phyloP scores from a whole-genome alignment of 1,140 invertebrate species.

The Dendroctonus valens region DNA sequence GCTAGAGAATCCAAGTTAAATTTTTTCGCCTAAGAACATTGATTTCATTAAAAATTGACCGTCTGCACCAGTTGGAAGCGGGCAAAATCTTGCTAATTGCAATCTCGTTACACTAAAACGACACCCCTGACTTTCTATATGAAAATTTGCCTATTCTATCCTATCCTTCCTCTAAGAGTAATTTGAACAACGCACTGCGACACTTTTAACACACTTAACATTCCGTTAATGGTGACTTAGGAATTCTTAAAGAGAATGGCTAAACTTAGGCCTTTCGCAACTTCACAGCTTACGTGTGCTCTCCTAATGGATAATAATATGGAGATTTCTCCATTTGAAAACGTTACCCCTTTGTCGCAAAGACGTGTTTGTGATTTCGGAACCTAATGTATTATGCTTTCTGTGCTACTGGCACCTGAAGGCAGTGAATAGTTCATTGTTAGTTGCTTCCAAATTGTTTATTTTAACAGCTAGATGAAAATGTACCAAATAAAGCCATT shows the following conservation, averaged over 20 bases:
- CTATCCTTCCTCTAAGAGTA: slow-evolving; percentile 25
- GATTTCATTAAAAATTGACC: no score
- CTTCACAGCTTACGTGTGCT: slow-evolving; percentile 31
- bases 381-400: slow-evolving; percentile 28
- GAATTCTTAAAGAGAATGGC: slow-evolving; percentile 35
- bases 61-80: no score
- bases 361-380: slow-evolving; percentile 20
- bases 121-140: slow-evolving; percentile 19
- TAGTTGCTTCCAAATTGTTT: slow-evolving; percentile 5
- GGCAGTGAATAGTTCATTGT: slow-evolving; percentile 6
- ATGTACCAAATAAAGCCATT: no score
- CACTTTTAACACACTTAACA: slow-evolving; percentile 35
- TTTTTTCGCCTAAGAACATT: no score
- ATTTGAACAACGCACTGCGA: slow-evolving; percentile 34
- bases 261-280: slow-evolving; percentile 34
- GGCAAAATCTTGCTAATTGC: no score
- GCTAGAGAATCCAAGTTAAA: no score
- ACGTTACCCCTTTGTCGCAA: slow-evolving; percentile 29
- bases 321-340: slow-evolving; percentile 33
- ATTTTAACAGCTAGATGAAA: no score
- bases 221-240: slow-evolving; percentile 34
- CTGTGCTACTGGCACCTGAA: slow-evolving; percentile 6
- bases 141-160: slow-evolving; percentile 28
- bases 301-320: slow-evolving; percentile 33
- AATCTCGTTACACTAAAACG: no score